Evolutionary conservation across 2,113 vertebrate species (phyloP).

Genomic region (Platichthys stellatus): DNA sequence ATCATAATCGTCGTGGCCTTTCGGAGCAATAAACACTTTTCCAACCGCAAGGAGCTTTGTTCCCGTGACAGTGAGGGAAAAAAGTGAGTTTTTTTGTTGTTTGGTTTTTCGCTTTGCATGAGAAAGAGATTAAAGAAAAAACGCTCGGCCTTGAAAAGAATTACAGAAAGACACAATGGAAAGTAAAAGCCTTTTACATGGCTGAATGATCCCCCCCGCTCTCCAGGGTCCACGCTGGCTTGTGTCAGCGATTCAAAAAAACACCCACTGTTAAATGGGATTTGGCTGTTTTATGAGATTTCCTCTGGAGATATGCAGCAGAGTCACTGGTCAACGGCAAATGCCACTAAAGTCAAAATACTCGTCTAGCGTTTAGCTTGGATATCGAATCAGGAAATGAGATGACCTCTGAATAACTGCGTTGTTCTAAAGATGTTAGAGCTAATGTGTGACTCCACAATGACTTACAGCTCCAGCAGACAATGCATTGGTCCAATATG

Average conservation of each 20-base stretch:
- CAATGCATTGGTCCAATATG: too few relatives aligned
- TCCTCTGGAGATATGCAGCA: not conserved
- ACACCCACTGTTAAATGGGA: constrained; percentile 26
- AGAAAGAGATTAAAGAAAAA: constrained; percentile 35
- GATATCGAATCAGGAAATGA: too few relatives aligned
- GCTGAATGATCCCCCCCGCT: constrained; percentile 18
- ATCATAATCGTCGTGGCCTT: constrained; percentile 53
- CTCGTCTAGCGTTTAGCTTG: too few relatives aligned
- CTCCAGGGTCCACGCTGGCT: not conserved
- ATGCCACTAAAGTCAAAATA: too few relatives aligned
- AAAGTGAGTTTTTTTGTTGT: constrained; percentile 27
- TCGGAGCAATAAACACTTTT: constrained; percentile 52
- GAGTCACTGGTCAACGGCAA: too few relatives aligned
- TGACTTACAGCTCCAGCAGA: too few relatives aligned
- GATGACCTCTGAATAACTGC: too few relatives aligned
- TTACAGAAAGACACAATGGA: constrained; percentile 24
- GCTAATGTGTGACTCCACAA: too few relatives aligned
- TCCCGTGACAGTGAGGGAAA: not conserved
- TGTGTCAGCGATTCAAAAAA: constrained; percentile 17
- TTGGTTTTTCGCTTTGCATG: constrained; percentile 29
- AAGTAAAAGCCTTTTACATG: constrained; percentile 23
- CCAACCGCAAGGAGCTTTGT: constrained; percentile 22
- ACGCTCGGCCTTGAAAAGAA: constrained; percentile 21
- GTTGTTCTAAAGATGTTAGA: too few relatives aligned
- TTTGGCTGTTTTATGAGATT: not conserved